Conservation (phyloP, 2,797 vertebrate genomes). For the Denticeps clupeoides region DNA sequence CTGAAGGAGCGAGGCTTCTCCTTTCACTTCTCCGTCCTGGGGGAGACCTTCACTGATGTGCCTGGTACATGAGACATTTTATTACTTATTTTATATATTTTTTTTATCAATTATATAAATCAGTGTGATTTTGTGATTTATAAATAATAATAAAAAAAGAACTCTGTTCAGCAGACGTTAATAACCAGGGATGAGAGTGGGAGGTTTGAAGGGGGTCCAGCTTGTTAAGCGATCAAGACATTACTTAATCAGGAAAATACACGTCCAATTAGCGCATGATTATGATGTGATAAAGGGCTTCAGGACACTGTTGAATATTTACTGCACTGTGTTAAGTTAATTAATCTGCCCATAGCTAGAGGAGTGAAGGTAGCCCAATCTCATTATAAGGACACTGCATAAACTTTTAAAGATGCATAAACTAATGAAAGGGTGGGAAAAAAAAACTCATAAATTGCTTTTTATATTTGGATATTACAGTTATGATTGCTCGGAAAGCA, state of each 20-base stretch:
- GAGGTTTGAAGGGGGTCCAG: constrained; percentile 37
- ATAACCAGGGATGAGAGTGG: constrained; percentile 24
- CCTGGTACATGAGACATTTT: constrained; percentile 69
- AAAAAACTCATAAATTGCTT: too few relatives aligned
- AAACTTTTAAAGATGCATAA: constrained; percentile 50
- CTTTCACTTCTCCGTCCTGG: constrained; percentile 82
- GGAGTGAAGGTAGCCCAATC: constrained; percentile 16
- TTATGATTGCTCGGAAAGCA: constrained; percentile 47
- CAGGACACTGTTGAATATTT: constrained; percentile 38
- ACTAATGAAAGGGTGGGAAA: too few relatives aligned
- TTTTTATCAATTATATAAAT: constrained; percentile 1
- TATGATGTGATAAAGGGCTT: constrained; percentile 52
- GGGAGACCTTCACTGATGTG: constrained; percentile 82
- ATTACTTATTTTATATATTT: neutral
- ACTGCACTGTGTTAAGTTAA: constrained; percentile 35
- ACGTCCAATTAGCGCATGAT: constrained; percentile 47
- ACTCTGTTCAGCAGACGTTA: constrained; percentile 8
- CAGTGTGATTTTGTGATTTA: too few relatives aligned
- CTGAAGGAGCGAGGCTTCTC: constrained; percentile 65
- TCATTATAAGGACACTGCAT: constrained; percentile 40
- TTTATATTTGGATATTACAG: constrained; percentile 42
- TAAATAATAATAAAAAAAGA: too few relatives aligned
- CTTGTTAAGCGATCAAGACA: constrained; percentile 17
- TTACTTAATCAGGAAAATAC: constrained; percentile 40
- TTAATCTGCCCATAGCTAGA: constrained; percentile 29